phyloP scores from a whole-genome alignment of 2,113 vertebrate genomes.

The Eclectus roratus region DNA sequence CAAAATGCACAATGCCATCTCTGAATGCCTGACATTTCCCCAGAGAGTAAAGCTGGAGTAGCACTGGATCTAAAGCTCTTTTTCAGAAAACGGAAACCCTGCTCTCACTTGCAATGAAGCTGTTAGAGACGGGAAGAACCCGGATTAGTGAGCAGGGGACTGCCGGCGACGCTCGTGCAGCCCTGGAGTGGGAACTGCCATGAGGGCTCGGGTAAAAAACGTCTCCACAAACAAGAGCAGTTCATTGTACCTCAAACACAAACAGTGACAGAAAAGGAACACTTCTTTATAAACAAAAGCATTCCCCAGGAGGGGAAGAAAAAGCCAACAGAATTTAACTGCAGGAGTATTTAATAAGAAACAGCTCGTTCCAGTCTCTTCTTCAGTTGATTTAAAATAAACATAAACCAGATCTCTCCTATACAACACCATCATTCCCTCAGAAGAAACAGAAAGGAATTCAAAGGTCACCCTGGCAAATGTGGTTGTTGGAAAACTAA shows the following conservation, averaged over 20 bases:
- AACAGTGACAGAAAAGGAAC: constrained; percentile 17
- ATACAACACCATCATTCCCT: not conserved
- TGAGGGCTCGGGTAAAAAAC: not conserved
- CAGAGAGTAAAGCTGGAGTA: not conserved
- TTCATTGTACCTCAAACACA: not conserved
- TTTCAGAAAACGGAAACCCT: not conserved
- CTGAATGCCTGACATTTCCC: not conserved
- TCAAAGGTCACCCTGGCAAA: not conserved
- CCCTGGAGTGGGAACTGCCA: not conserved
- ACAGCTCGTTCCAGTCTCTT: constrained; percentile 28
- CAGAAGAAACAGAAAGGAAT: constrained; percentile 1
- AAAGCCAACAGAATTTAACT: not conserved
- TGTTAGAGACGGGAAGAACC: not conserved
- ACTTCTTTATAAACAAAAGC: constrained; percentile 37
- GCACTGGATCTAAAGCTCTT: not conserved
- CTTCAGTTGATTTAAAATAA: constrained; percentile 48
- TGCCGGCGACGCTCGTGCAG: not conserved
- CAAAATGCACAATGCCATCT: not conserved
- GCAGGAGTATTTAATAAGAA: constrained; percentile 36
- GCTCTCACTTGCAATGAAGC: not conserved
- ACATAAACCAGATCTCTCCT: constrained; percentile 42
- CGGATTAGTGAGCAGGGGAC: rapidly evolving
- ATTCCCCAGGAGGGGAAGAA: not conserved
- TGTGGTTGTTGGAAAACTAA: not conserved
- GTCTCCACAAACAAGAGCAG: not conserved